These are phyloP conservation scores for Riparia riparia DNA, from an alignment of 2,113 vertebrate species.

Conservation along the genomic window DNA sequence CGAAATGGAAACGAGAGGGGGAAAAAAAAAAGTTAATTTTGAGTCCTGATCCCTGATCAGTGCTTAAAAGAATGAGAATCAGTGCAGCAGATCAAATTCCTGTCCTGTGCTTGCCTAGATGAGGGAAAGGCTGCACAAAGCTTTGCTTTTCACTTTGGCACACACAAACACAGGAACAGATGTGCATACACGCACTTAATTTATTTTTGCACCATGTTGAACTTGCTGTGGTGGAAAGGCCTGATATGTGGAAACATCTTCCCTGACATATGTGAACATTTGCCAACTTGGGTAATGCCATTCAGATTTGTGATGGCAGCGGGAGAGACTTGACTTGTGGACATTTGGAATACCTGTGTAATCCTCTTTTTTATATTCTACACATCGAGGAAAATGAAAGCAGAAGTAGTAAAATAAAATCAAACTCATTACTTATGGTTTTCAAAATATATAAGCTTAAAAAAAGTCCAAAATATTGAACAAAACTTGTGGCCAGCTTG, in stretches of 20 bases:
- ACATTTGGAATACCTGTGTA: neutral
- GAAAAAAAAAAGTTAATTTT: neutral
- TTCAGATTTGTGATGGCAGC: neutral
- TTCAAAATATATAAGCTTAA: neutral
- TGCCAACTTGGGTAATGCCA: neutral
- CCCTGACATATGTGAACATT: neutral
- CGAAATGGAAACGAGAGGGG: neutral
- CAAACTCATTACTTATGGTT: neutral
- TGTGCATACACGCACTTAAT: fast-evolving
- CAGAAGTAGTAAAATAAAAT: neutral
- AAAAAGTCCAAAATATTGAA: neutral
- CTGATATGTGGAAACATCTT: neutral
- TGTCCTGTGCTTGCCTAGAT: neutral
- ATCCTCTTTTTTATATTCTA: neutral
- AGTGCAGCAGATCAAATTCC: neutral
- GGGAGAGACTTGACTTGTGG: neutral
- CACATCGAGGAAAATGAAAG: neutral
- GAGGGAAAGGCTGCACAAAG: neutral
- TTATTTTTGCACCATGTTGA: neutral
- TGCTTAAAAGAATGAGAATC: neutral
- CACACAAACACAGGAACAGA: neutral
- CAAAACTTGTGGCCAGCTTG: neutral
- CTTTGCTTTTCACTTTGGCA: neutral
- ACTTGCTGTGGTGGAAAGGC: neutral
- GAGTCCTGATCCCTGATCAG: neutral